Percentiles rank a stretch among this genome's conserved stretches.
Conservation (phyloP, 2,888 invertebrate species). For the Slavum lentiscoides region DNA sequence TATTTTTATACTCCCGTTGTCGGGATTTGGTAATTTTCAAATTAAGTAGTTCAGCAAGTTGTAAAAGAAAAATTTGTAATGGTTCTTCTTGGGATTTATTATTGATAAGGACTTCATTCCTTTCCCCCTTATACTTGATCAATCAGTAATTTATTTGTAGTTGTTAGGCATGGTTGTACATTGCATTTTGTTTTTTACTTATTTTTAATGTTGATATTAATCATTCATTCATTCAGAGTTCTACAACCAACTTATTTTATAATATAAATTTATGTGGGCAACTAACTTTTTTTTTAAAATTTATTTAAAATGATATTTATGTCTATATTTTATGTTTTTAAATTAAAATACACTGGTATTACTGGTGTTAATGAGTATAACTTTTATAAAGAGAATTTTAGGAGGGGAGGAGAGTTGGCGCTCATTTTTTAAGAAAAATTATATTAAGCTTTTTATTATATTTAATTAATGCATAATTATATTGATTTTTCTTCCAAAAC, state of each 20-base stretch:
- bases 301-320: too few species aligned
- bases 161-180: conserved; percentile 15
- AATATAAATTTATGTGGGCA: too few species aligned
- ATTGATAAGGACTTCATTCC: neutral
- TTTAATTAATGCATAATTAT: too few species aligned
- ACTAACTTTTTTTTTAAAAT: neutral
- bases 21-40: conserved; percentile 2
- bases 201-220: conserved; percentile 4
- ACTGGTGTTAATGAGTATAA: too few species aligned
- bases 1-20: conserved; percentile 41
- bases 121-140: neutral
- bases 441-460: too few species aligned
- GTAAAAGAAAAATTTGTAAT: neutral
- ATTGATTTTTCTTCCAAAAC: too few species aligned
- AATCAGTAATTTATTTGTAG: conserved; percentile 29
- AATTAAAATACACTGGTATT: too few species aligned
- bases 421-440: too few species aligned
- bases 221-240: neutral
- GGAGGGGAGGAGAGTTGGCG: too few species aligned
- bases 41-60: conserved; percentile 1
- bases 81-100: neutral
- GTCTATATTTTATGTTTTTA: neutral
- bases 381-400: too few species aligned
- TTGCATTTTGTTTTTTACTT: neutral
- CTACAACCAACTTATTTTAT: neutral